Base-by-base conservation (phyloP, 92 coral and sea anemone species). In the Plumapathes pennacea region DNA sequence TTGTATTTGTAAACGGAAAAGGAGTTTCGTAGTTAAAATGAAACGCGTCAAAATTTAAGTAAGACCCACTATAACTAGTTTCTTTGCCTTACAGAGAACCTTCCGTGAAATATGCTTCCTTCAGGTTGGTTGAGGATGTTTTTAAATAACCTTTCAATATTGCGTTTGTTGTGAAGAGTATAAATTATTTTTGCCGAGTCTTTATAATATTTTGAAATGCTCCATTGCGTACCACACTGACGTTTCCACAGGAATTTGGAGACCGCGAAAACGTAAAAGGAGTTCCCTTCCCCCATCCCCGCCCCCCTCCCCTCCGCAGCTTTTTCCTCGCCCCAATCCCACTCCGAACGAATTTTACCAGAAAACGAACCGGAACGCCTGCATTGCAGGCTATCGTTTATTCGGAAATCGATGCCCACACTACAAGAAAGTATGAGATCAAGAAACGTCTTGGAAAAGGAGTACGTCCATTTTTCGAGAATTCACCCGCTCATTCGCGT, bases 391-490 rank as follows among this genome's bases (percentile, higher is more conserved):
- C n/a, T n/a, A n/a, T n/a, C n/a, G n/a, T n/a, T n/a, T n/a, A n/a
- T n/a, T n/a, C 95, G n/a, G 99, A 94, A 46, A 94, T 94, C 68
- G 99, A 94, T 34, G 59, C 81, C 25, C 99, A 94, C 46, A 94
- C 89, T 31, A 84, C 99, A 31, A 83, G 85, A 86, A 94, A 94
- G 39, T 94, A 94, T 48, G 99, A 94, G 71, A 80, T 94, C 66
- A 94, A 94, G 68, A 92, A 94, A 50, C 85, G 99, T 38, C 75
- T 94, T 10, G 99, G 99, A 37, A 94, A 94, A 86, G 99, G 99
- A 64, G 99, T 94, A 74, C 25, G 99, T 69, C 41, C 27, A 11
- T 43, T 13, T 38, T 22, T 29, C 5, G 2, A 27, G 61, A 7
- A 10, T 13, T 21, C 8, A 46, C 8, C 18, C 17, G 17, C 7